Evolutionary conservation across 2,888 invertebrate genomes (phyloP), one percentile per base, ranked within the genome.

Genomic region (Agrilus mali): DNA sequence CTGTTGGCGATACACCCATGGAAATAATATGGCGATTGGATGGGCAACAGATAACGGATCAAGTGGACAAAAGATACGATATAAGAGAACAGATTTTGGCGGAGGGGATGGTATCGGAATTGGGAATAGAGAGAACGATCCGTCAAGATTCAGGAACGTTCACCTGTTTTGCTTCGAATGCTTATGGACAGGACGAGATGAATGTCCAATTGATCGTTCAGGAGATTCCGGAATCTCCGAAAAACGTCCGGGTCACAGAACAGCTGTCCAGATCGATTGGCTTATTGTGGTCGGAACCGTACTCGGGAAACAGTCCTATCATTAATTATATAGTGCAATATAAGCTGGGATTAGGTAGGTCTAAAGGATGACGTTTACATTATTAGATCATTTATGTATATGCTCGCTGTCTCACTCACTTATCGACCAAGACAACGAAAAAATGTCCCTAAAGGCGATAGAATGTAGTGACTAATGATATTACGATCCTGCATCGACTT

Each of bases 101-200:
- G 52, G 85, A 85, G 58, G 86, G 88, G 22, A 78, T 84, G 67
- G 83, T 88, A 41, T 92, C 92, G 2, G 85, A 87, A 60, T 70
- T 94, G 51, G 83, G 86, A 50, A 84, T 94, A 51, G 74, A 83
- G 47, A 83, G 87, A 55, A 87, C 89, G 12, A 84, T 84, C 55
- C 73, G 92, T 46, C 86, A 86, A 60, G 93, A 94, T 68, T 88
- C 92, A 1, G 92, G 90, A 8, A 79, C 86, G 41, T 82, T 92
- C 62, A 82, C 86, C 41, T 94, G 94, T 64, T 77, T 82, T 48
- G 90, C 90, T 1, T 82, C 83, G 54, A 95, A 94, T 67, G 77
- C 84, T 40, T 94, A 87, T 60, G 95, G 94, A 7, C 82, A 85
- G 55, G 93, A 92, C 58, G 85, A 88, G 65, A 86, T 90, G 80